Evolutionary conservation across 2,113 vertebrate species (phyloP).

Genomic region (Crocuta crocuta): DNA sequence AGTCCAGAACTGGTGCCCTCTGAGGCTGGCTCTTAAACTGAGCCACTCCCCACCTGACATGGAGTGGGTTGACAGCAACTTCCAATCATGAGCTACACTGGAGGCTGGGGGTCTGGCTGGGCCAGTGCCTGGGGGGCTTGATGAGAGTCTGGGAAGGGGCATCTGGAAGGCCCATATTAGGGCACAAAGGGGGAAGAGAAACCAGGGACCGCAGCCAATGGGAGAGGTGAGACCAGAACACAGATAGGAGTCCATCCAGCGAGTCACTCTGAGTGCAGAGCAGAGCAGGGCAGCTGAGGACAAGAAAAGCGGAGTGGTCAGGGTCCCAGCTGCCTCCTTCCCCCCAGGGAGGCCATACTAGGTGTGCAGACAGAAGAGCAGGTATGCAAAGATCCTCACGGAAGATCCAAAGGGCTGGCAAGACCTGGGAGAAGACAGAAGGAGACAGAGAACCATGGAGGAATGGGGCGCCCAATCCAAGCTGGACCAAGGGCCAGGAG

Average conservation of each 20-base stretch:
- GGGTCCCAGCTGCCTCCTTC: background rate
- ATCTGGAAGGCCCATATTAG: background rate
- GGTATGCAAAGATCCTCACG: fast-evolving
- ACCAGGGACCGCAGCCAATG: background rate
- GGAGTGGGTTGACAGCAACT: background rate
- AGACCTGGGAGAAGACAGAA: background rate
- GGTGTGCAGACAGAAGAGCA: background rate
- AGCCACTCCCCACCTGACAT: background rate
- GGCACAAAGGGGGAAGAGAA: background rate
- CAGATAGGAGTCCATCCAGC: background rate
- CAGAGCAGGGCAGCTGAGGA: fast-evolving
- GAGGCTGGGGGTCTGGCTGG: background rate
- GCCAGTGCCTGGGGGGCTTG: too few species aligned
- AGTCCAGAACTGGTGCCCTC: background rate
- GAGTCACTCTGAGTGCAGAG: background rate
- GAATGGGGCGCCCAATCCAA: fast-evolving
- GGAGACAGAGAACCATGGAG: too few species aligned
- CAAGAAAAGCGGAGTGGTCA: background rate
- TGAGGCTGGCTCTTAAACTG: too few species aligned
- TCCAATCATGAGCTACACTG: background rate
- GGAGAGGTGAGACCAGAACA: background rate
- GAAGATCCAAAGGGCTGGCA: background rate
- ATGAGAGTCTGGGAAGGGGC: too few species aligned
- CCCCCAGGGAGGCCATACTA: background rate
- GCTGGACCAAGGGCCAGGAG: background rate